Evolutionary conservation across 2,797 vertebrate species (phyloP), one percentile per base, ranked within the genome.

Genomic region (Microctenopoma steveboyesi): DNA sequence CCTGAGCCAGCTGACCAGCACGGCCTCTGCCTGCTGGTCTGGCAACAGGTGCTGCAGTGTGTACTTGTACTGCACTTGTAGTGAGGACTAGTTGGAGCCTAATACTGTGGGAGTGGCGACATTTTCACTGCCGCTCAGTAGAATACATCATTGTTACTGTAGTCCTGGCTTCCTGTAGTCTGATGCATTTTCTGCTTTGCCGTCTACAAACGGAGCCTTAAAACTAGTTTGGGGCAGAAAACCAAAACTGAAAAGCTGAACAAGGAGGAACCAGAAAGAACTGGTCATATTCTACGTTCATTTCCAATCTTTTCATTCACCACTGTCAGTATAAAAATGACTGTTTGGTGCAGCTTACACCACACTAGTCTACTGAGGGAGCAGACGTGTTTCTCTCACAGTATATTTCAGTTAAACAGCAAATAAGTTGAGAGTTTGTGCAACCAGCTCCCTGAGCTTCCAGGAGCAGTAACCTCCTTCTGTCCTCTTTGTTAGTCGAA

Each of bases 21-120:
- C 51, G 5, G 72, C 51, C 69, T 68, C 72, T 28, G 75, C 78
- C 11, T 53, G 73, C 30, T 14, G 76, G 49, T 72, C 69, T 81
- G 82, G 64, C 76, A 81, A 71, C 76, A 82, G 75, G 76, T 83
- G 71, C 63, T 40, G 52, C 4, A 7, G 47, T 46, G 49, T 62
- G 50, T 53, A 46, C 58, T 50, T 61, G 62, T 43, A 43, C 14
- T 43, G 13, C 7, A 42, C 40, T 12, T 33, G 30, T 37, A 37
- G 37, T 9, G 37, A 37, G 37, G 8, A 37, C 37, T 37, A 4
- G 9, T 39, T 35, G 7, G 33, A 35, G 33, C 33, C 33, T 35
- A 35, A 8, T 35, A 35, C 4, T 39, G 37, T 11, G 10, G 5
- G 11, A 39, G 37, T 39, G 9, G 12, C 10, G 37, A 39, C 37